These are phyloP conservation scores for Fregetta grallaria DNA, from an alignment of 2,113 vertebrate genomes.

Conservation along the genomic window DNA sequence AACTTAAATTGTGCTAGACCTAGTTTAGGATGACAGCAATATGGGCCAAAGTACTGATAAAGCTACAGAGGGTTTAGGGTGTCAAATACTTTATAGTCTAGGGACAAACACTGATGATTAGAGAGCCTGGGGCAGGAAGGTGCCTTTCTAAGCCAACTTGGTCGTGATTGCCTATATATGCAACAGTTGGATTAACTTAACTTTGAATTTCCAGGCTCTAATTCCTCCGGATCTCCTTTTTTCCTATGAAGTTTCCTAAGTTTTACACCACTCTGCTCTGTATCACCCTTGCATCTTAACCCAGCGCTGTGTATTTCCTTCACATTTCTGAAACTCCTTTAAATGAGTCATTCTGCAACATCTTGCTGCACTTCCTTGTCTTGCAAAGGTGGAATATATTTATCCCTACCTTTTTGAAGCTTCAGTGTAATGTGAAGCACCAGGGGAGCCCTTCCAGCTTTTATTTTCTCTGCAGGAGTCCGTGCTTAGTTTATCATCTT, in stretches of 20 bases:
- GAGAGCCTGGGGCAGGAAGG: not conserved
- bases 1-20: constrained; percentile 10
- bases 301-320: not conserved
- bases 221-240: not conserved
- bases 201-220: not conserved
- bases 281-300: not conserved
- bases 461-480: constrained; percentile 34
- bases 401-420: not conserved
- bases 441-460: constrained; percentile 1
- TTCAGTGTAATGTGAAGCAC: not conserved
- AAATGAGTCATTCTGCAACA: not conserved
- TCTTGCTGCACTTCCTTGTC: not conserved
- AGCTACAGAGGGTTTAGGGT: not conserved
- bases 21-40: constrained; percentile 28
- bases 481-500: not conserved
- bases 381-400: not conserved
- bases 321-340: not conserved
- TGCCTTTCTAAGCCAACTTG: not conserved
- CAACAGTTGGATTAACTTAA: not conserved
- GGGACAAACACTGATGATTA: not conserved
- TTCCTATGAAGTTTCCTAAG: not conserved
- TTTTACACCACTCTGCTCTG: not conserved
- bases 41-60: constrained; percentile 6
- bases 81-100: not conserved
- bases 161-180: not conserved